Evolutionary conservation across 2,797 vertebrate genomes (phyloP), one percentile per base, ranked within the genome.

Genomic region (Otus scops): DNA sequence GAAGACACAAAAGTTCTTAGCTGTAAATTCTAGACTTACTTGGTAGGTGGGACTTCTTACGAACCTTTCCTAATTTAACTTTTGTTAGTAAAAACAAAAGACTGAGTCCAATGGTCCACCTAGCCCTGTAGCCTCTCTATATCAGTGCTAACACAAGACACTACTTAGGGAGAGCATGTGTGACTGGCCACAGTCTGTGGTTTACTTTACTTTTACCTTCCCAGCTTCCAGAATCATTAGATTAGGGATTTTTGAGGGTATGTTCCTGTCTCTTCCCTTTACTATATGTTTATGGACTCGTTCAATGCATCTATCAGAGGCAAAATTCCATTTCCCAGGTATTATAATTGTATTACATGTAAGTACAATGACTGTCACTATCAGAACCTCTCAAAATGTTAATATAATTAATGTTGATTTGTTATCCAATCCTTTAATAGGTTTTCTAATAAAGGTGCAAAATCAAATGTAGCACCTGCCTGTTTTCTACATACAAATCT

Each of bases 81-180:
- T 64, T 18, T 5, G 13, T 59, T 67, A 59, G 3, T 43, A 51
- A 80, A 83, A 94, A 34, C 10, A 47, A 51, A 57, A 22, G 59
- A 48, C 13, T 57, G 51, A 43, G 15, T 5, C 3, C 10, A 51
- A 19, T 56, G 41, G 8, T 43, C 9, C n/a, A 68, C 50, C 8
- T 26, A 53, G 24, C 13, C 7, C 36, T 53, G 16, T 16, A 69
- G 8, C 9, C 11, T 86, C 22, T 78, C 39, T 71, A 2, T 18
- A 20, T 39, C 50, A 43, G 34, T 61, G 32, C 6, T 75, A n/a
- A 28, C 64, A 60, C 14, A 71, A 69, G 34, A 50, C 51, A 18
- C 1, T 53, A 0, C 28, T 36, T 34, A 41, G 8, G 9, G 27
- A 85, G 20, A 59, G 14, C 3, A 13, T 7, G 4, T 43, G n/a